phyloP scores from a whole-genome alignment of 2,113 vertebrate genomes.

The Phainopepla nitens region DNA sequence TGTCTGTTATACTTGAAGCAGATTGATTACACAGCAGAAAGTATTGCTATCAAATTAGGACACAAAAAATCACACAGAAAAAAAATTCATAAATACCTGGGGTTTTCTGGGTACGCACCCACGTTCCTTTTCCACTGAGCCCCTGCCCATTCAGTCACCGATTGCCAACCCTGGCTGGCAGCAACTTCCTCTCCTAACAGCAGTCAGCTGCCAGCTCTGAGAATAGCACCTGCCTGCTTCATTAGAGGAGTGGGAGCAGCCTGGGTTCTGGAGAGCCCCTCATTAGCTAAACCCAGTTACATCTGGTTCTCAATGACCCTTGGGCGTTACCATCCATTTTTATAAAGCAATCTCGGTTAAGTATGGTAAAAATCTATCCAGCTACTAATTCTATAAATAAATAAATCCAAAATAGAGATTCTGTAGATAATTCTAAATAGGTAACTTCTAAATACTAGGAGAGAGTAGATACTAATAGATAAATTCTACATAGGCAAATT shows the following conservation, averaged over 20 bases:
- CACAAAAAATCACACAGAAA: background rate
- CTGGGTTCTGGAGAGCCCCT: background rate
- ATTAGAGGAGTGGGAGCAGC: background rate
- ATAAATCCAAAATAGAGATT: background rate
- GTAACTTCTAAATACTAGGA: background rate
- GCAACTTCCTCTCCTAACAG: background rate
- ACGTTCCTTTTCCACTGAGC: background rate
- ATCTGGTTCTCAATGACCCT: background rate
- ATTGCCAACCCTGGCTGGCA: background rate
- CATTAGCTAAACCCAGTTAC: background rate
- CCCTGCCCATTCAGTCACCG: background rate
- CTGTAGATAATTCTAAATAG: background rate
- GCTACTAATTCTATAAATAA: background rate
- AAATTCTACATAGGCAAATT: background rate
- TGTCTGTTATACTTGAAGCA: background rate
- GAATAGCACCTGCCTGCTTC: background rate
- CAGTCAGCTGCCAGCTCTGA: background rate
- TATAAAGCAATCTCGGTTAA: background rate
- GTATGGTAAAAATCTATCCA: background rate
- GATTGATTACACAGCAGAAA: background rate
- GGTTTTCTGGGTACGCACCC: rapidly evolving
- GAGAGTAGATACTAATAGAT: background rate
- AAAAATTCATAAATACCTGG: background rate
- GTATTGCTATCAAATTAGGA: background rate
- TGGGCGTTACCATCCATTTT: background rate